Percentiles rank a stretch among this genome's conserved stretches.
These are phyloP conservation scores for Tetranychus truncatus DNA, from an alignment of 2,888 invertebrate species.

Conservation along the genomic window DNA sequence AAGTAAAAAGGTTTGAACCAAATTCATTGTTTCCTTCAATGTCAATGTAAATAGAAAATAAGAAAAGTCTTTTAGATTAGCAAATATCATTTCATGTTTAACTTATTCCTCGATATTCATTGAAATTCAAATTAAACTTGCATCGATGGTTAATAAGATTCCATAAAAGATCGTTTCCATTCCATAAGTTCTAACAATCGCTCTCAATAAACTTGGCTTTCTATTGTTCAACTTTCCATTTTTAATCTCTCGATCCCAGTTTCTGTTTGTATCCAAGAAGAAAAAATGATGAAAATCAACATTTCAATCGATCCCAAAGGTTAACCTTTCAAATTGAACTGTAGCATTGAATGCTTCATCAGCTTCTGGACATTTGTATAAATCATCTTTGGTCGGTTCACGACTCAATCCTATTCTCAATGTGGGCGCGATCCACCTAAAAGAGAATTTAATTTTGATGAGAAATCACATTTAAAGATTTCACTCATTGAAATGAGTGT, in stretches of 20 bases:
- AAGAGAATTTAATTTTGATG: not conserved
- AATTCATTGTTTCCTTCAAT: not conserved
- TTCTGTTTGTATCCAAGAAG: not conserved
- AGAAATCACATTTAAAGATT: no score
- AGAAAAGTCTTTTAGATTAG: no score
- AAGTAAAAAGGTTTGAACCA: slow-evolving; percentile 1
- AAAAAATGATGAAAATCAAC: no score
- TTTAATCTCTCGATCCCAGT: not conserved
- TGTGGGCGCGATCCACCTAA: not conserved
- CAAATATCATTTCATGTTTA: not conserved
- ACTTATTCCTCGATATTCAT: not conserved
- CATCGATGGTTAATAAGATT: not conserved
- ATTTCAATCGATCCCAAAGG: no score
- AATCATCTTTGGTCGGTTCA: not conserved
- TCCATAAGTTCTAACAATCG: not conserved
- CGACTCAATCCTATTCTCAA: not conserved
- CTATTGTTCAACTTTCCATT: not conserved
- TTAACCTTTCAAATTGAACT: not conserved
- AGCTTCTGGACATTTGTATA: not conserved
- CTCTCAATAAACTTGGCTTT: not conserved
- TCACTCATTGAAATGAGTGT: no score
- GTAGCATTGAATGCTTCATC: not conserved
- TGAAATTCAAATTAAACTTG: not conserved
- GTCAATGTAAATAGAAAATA: no score
- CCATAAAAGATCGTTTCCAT: not conserved